These are phyloP conservation scores for Chlorodrepanis virens DNA, from an alignment of 2,113 vertebrate genomes.

Conservation along the genomic window DNA sequence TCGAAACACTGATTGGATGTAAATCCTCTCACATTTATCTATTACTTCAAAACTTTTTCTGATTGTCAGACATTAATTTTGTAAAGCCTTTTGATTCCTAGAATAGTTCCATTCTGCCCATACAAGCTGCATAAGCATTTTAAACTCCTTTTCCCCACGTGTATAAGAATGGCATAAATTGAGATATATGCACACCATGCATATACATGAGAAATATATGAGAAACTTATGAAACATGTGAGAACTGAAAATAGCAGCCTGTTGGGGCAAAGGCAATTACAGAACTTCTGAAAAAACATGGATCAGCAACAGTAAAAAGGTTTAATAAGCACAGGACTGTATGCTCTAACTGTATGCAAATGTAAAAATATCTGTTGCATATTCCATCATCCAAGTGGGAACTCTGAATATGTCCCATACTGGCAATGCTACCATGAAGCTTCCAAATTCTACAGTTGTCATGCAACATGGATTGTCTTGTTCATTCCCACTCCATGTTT, in stretches of 20 bases:
- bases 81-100: background rate
- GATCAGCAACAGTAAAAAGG: background rate
- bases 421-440: background rate
- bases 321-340: background rate
- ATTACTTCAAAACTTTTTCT: background rate
- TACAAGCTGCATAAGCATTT: background rate
- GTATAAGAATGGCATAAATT: background rate
- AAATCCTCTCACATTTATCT: background rate
- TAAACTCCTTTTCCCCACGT: background rate
- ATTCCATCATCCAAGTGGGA: background rate
- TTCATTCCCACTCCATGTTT: background rate
- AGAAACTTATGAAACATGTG: background rate
- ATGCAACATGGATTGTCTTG: background rate
- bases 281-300: background rate
- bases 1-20: background rate
- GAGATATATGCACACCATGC: background rate
- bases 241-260: background rate
- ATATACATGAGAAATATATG: background rate
- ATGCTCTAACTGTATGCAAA: background rate
- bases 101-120: background rate
- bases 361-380: background rate
- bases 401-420: background rate
- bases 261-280: background rate
- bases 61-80: background rate
- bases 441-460: background rate